Evolutionary conservation across 2,797 vertebrate genomes (phyloP).

Genomic region (Anniella stebbinsi): DNA sequence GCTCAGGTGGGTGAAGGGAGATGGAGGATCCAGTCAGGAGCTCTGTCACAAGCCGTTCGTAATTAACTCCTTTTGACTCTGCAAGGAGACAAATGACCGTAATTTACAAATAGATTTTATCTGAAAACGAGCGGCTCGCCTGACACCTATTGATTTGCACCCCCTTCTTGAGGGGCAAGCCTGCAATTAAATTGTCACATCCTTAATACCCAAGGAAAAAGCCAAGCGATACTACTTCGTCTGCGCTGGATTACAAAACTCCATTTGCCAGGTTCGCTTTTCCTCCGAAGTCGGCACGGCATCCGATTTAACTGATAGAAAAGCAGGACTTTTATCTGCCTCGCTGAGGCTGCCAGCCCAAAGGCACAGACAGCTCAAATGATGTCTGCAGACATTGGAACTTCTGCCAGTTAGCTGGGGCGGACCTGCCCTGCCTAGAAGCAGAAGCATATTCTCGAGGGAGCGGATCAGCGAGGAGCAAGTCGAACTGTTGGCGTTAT

Average conservation of each 20-base stretch:
- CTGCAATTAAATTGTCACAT: slow-evolving; percentile 76
- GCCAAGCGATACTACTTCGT: slow-evolving; percentile 19
- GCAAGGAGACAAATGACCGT: slow-evolving; percentile 70
- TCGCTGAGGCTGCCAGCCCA: slow-evolving; percentile 22
- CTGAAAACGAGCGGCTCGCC: slow-evolving; percentile 63
- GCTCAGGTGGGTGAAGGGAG: neutral
- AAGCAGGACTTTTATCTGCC: slow-evolving; percentile 59
- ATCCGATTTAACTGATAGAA: slow-evolving; percentile 48
- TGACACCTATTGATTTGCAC: slow-evolving; percentile 71
- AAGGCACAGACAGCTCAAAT: neutral
- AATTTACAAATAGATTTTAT: slow-evolving; percentile 78
- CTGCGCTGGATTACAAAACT: slow-evolving; percentile 38
- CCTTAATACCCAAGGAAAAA: slow-evolving; percentile 69
- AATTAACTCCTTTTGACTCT: slow-evolving; percentile 65
- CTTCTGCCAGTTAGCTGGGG: neutral
- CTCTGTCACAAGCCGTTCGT: neutral
- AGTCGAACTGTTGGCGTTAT: neutral
- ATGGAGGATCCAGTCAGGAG: neutral
- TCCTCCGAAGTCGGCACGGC: slow-evolving; percentile 50
- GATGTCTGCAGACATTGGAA: neutral
- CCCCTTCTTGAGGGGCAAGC: slow-evolving; percentile 52
- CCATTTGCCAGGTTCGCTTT: slow-evolving; percentile 49
- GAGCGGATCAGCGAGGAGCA: neutral
- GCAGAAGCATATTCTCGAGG: rapidly evolving
- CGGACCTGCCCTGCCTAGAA: rapidly evolving